phyloP scores from a whole-genome alignment of 2,113 vertebrate genomes.

The Platichthys stellatus region DNA sequence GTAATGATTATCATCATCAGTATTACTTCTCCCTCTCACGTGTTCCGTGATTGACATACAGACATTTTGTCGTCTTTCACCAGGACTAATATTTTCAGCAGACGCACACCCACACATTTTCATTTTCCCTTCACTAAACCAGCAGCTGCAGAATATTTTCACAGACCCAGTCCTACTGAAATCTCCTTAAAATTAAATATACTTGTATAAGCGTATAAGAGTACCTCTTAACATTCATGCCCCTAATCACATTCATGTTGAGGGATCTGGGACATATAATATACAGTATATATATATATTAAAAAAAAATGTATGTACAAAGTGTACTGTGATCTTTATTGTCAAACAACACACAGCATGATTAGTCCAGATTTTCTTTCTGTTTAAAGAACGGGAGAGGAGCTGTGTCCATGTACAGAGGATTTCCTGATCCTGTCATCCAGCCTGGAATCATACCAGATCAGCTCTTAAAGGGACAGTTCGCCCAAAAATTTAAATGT shows the following conservation, averaged over 20 bases:
- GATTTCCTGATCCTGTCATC: no score
- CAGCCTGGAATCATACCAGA: no score
- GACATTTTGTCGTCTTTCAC: slow-evolving; percentile 29
- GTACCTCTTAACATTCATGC: not conserved
- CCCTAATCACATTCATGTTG: slow-evolving; percentile 4
- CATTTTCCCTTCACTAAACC: not conserved
- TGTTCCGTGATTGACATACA: slow-evolving; percentile 33
- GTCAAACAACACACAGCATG: not conserved
- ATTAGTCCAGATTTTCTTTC: not conserved
- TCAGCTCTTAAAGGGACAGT: no score
- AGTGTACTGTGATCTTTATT: slow-evolving; percentile 21
- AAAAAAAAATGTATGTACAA: not conserved
- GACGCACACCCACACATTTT: slow-evolving; percentile 19
- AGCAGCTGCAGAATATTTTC: slow-evolving; percentile 27
- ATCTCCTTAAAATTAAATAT: slow-evolving; percentile 3
- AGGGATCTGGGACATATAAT: slow-evolving; percentile 30
- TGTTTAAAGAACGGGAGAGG: not conserved
- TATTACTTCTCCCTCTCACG: slow-evolving; percentile 2
- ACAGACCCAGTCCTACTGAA: slow-evolving; percentile 1
- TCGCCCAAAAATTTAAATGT: no score
- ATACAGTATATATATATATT: not conserved
- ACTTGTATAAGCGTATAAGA: not conserved
- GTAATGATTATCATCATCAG: slow-evolving; percentile 44
- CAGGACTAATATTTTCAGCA: slow-evolving; percentile 35
- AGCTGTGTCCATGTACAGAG: no score